A percentile compares a stretch with the other conserved stretches of the same genome.
Conservation (phyloP, 2,797 vertebrate genomes). For the Liparis tanakae region DNA sequence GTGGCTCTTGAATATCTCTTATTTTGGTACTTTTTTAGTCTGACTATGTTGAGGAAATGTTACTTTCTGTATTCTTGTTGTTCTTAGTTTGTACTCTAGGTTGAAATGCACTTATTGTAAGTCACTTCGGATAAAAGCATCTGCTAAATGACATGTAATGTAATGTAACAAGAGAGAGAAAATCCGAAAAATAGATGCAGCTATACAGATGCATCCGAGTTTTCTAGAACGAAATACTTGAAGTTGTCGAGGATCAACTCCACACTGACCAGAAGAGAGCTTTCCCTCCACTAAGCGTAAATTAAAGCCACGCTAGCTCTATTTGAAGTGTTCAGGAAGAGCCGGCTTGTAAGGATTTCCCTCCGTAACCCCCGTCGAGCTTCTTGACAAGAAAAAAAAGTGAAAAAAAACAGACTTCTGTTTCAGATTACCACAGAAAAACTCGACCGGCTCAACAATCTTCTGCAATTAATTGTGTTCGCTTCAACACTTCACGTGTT, state of each 20-base stretch:
- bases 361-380: constrained; percentile 41
- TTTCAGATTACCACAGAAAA: neutral
- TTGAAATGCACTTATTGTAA: too few species aligned
- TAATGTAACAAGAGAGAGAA: neutral
- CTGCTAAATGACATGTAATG: too few species aligned
- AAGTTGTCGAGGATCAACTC: constrained; percentile 29
- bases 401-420: neutral
- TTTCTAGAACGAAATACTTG: constrained; percentile 15
- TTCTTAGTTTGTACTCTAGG: too few species aligned
- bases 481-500: neutral
- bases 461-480: neutral
- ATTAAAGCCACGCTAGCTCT: constrained; percentile 57
- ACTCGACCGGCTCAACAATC: neutral
- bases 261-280: constrained; percentile 46
- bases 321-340: constrained; percentile 67
- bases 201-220: neutral
- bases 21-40: too few species aligned
- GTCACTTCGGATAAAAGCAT: too few species aligned
- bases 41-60: too few species aligned
- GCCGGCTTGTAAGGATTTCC: constrained; percentile 68
- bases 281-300: constrained; percentile 51
- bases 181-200: too few species aligned
- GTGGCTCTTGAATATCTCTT: too few species aligned
- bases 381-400: constrained; percentile 20
- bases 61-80: too few species aligned